These are phyloP conservation scores for Petrocephalus microphthalmus DNA, from an alignment of 2,113 vertebrate genomes.

Conservation along the genomic window DNA sequence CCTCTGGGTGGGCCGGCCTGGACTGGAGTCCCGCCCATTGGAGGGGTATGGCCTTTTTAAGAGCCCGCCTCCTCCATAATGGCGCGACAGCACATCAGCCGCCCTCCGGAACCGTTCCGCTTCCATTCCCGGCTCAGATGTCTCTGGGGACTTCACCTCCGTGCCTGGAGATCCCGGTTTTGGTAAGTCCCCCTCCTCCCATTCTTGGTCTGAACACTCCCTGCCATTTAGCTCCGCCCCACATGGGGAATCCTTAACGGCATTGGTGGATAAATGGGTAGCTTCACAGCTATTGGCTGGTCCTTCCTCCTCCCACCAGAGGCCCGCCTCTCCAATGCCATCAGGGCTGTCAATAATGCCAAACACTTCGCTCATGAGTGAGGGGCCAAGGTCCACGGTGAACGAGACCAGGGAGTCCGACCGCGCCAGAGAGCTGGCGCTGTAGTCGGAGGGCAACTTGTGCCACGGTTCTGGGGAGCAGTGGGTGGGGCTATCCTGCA, in stretches of 20 bases:
- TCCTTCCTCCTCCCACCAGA: conserved; percentile 24
- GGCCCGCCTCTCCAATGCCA: conserved; percentile 29
- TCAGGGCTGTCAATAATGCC: conserved; percentile 75
- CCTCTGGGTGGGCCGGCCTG: conserved; percentile 32
- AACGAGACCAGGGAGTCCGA: conserved; percentile 89
- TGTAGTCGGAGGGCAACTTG: conserved; percentile 33
- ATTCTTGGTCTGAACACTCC: conserved; percentile 26
- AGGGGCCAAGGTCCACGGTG: conserved; percentile 85
- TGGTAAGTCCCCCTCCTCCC: conserved; percentile 23
- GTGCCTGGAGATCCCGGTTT: conserved; percentile 28
- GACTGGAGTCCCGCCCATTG: conserved; percentile 29
- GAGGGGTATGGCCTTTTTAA: conserved; percentile 49
- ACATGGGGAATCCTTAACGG: conserved; percentile 24
- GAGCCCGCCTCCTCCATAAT: conserved; percentile 45
- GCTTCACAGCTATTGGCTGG: conserved; percentile 34
- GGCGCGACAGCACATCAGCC: conserved; percentile 56
- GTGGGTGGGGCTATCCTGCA: conserved; percentile 37
- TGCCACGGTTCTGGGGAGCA: conserved; percentile 33
- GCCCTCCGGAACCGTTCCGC: conserved; percentile 55
- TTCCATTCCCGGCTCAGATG: conserved; percentile 40
- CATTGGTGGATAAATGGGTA: conserved; percentile 12
- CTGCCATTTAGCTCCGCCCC: conserved; percentile 30
- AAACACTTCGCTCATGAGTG: conserved; percentile 83
- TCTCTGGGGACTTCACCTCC: conserved; percentile 30
- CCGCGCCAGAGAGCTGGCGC: conserved; percentile 47